phyloP scores from a whole-genome alignment of 2,113 vertebrate species.

The Azemiops feae region DNA sequence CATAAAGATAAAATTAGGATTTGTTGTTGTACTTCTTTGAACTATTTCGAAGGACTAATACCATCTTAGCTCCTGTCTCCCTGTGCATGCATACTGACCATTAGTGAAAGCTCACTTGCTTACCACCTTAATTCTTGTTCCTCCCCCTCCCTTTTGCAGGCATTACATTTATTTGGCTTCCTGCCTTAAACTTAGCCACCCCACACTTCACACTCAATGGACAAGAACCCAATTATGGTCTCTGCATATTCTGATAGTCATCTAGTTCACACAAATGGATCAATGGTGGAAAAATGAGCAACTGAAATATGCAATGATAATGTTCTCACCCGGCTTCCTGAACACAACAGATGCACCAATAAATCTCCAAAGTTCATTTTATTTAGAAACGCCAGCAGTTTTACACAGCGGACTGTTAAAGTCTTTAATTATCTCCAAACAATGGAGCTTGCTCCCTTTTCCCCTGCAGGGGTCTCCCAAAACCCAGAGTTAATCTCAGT shows the following conservation, averaged over 20 bases:
- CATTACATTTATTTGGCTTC: background rate
- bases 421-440: no score
- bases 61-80: background rate
- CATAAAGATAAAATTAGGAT: background rate
- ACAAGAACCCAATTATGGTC: background rate
- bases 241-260: background rate
- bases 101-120: background rate
- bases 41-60: background rate
- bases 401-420: no score
- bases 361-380: no score
- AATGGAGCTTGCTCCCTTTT: no score
- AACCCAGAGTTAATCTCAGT: no score
- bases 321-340: no score
- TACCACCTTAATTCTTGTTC: background rate
- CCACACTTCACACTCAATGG: background rate
- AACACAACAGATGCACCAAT: no score
- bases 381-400: no score
- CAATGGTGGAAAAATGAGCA: background rate
- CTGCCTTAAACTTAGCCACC: background rate
- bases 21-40: background rate
- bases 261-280: background rate
- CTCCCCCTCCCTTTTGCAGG: background rate
- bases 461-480: no score
- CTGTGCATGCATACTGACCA: background rate
- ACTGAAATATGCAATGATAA: background rate